These are phyloP conservation scores for Falco concolor DNA, from an alignment of 2,797 vertebrate genomes.

Conservation along the genomic window DNA sequence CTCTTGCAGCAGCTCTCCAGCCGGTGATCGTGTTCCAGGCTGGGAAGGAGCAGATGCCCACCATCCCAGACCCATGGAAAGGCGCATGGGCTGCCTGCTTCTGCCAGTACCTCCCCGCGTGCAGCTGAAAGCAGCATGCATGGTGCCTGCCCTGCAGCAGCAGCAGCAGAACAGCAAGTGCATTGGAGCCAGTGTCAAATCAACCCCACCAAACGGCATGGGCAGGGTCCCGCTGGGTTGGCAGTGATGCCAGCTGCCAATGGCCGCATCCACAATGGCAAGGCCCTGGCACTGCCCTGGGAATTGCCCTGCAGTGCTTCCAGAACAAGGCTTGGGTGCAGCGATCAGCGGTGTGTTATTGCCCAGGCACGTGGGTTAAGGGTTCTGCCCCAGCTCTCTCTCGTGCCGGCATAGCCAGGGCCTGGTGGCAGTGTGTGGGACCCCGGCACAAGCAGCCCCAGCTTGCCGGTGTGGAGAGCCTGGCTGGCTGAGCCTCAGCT, in stretches of 20 bases:
- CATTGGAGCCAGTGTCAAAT: neutral
- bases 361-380: too few relatives aligned
- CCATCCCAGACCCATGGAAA: neutral
- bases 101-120: neutral
- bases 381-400: neutral
- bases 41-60: neutral
- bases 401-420: fast-evolving
- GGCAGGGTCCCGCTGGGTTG: neutral
- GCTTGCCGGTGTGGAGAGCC: neutral
- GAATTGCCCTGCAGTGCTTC: neutral
- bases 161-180: neutral
- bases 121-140: neutral
- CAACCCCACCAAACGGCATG: neutral
- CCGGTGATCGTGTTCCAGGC: too few relatives aligned
- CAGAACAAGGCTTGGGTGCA: neutral
- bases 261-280: fast-evolving
- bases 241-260: neutral
- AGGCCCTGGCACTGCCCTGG: fast-evolving
- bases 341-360: neutral
- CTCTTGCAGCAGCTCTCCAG: neutral
- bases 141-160: neutral
- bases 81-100: neutral
- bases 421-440: neutral
- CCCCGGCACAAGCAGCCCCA: neutral
- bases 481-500: neutral